These are phyloP conservation scores for Drosophila asahinai DNA, from an alignment of 1,140 invertebrate species.

Conservation along the genomic window DNA sequence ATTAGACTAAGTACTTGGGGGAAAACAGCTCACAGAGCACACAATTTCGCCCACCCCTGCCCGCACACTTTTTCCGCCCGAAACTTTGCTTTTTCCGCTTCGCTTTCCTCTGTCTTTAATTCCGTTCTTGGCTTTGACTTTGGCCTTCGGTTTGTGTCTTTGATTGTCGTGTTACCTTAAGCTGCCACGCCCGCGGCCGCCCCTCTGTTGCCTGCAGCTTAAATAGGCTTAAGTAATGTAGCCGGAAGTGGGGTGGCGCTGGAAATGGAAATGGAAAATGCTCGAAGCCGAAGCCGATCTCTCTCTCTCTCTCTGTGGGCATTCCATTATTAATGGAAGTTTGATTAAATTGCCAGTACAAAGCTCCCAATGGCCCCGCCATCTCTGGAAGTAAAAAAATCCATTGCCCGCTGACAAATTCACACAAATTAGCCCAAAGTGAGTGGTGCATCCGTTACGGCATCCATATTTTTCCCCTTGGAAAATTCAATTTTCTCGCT, in stretches of 20 bases:
- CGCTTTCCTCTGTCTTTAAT: constrained; percentile 42
- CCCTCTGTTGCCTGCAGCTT: constrained; percentile 38
- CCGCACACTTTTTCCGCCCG: neutral
- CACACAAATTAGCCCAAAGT: constrained; percentile 62
- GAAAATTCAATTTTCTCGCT: constrained; percentile 37
- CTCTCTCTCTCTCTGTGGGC: constrained; percentile 35
- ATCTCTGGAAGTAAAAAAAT: too few species aligned
- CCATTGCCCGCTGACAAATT: constrained; percentile 62
- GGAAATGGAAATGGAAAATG: constrained; percentile 23
- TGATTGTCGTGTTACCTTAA: constrained; percentile 63
- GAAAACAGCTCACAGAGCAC: constrained; percentile 15
- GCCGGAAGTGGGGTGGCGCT: constrained; percentile 4
- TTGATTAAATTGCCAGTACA: constrained; percentile 72
- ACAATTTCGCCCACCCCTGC: neutral
- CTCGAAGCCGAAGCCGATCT: constrained; percentile 8
- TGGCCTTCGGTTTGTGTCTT: constrained; percentile 48
- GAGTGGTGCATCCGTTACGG: constrained; percentile 35
- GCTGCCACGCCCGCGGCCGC: constrained; percentile 6
- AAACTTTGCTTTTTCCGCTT: constrained; percentile 31
- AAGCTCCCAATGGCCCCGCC: neutral
- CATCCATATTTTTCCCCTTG: constrained; percentile 12
- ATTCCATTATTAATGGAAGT: constrained; percentile 80
- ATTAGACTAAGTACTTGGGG: constrained; percentile 60
- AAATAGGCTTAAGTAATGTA: constrained; percentile 75
- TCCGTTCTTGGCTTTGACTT: constrained; percentile 47